Percentiles rank a stretch among this genome's conserved stretches.
Evolutionary conservation across 2,888 invertebrate species (phyloP).

Genomic region (Schizaphis graminum): DNA sequence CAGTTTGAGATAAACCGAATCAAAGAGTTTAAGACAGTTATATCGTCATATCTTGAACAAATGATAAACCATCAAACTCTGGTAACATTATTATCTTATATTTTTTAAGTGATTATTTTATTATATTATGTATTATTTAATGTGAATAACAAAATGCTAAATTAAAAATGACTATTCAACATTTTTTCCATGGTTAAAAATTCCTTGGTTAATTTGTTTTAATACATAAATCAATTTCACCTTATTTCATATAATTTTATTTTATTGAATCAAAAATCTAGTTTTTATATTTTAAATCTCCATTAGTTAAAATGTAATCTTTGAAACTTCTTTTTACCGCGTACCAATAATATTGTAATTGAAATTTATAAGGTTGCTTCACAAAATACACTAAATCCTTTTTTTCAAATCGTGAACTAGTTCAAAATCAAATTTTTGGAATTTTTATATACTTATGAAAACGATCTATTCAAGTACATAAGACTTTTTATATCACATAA

Average conservation of each 20-base stretch:
- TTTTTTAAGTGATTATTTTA: background rate
- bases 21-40: conserved; percentile 89
- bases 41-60: conserved; percentile 92
- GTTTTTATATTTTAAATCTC: background rate
- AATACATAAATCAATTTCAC: background rate
- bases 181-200: background rate
- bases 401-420: too few relatives aligned
- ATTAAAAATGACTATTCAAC: background rate
- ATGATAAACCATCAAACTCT: conserved; percentile 95
- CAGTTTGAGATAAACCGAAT: conserved; percentile 90
- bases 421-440: too few relatives aligned
- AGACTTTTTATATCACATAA: too few relatives aligned
- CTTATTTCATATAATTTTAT: background rate
- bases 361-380: background rate
- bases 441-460: too few relatives aligned
- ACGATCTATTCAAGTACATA: too few relatives aligned
- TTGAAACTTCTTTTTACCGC: background rate
- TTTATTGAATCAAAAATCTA: background rate
- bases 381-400: too few relatives aligned
- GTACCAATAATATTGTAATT: background rate
- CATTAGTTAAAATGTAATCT: background rate
- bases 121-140: background rate
- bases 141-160: background rate
- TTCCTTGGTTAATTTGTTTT: background rate
- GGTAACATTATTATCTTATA: conserved; percentile 73